phyloP scores from a whole-genome alignment of 2,888 invertebrate genomes.

The Bellardia pandia region DNA sequence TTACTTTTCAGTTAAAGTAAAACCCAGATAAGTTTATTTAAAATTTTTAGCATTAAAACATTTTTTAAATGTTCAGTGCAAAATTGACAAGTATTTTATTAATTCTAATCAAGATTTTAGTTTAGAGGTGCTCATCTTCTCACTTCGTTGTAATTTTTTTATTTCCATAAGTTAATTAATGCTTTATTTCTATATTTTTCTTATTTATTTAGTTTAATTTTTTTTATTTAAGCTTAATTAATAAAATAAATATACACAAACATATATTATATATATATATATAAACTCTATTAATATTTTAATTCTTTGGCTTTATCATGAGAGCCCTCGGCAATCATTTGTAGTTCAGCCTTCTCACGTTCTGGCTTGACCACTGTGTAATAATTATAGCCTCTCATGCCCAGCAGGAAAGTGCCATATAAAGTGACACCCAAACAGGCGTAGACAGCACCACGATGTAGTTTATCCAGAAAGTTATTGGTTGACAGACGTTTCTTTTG shows the following conservation, averaged over 20 bases:
- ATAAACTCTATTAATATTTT: constrained; percentile 74
- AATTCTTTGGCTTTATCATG: constrained; percentile 83
- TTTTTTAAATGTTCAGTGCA: too few relatives aligned
- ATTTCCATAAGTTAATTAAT: neutral
- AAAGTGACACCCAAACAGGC: constrained; percentile 86
- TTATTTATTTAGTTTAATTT: constrained; percentile 23
- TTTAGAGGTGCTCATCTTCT: neutral
- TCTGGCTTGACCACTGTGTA: constrained; percentile 85
- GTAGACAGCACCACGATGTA: constrained; percentile 86
- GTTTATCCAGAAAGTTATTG: constrained; percentile 83
- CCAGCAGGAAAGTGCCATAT: constrained; percentile 84
- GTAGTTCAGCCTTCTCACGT: constrained; percentile 82
- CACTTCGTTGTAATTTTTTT: neutral
- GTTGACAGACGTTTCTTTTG: constrained; percentile 81
- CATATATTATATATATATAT: neutral
- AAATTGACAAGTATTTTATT: too few relatives aligned
- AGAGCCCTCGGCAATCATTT: constrained; percentile 85
- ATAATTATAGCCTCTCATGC: constrained; percentile 85
- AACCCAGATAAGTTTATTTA: too few relatives aligned
- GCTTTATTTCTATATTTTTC: neutral
- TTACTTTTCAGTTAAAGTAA: too few relatives aligned
- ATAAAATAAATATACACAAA: neutral
- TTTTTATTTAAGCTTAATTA: constrained; percentile 25
- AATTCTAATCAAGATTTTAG: too few relatives aligned
- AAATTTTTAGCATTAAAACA: too few relatives aligned